phyloP scores from a whole-genome alignment of 1,140 invertebrate genomes.

The Brachionus paranguensis region DNA sequence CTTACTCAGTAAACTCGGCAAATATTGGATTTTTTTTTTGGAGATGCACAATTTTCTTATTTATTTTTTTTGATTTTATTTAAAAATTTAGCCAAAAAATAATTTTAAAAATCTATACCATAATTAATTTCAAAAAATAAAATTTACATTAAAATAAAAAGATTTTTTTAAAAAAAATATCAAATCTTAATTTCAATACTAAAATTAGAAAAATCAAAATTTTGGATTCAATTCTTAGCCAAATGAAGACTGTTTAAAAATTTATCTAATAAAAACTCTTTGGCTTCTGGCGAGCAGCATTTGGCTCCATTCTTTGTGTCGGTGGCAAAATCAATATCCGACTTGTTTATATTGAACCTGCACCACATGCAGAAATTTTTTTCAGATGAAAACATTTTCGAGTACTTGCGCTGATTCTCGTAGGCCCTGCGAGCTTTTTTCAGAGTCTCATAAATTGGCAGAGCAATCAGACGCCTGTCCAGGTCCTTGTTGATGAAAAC shows the following conservation, averaged over 20 bases:
- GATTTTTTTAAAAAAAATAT: neutral
- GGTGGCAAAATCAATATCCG: slow-evolving; percentile 26
- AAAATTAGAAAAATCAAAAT: neutral
- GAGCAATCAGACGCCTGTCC: neutral
- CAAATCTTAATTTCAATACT: no score
- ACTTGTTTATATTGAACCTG: slow-evolving; percentile 32
- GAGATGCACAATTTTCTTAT: no score
- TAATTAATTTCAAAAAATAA: neutral
- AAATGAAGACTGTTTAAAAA: neutral
- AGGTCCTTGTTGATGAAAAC: slow-evolving; percentile 20
- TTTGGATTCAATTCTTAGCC: neutral
- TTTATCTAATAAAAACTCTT: neutral
- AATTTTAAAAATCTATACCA: no score
- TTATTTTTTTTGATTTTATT: no score
- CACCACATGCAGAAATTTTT: slow-evolving; percentile 38
- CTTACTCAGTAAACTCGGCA: no score
- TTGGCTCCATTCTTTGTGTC: neutral
- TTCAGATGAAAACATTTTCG: neutral
- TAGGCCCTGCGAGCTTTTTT: slow-evolving; percentile 28
- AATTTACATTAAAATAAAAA: neutral
- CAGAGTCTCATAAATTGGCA: slow-evolving; percentile 33
- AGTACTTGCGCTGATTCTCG: slow-evolving; percentile 1
- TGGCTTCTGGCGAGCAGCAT: neutral
- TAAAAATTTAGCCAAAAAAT: no score
- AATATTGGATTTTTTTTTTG: no score